Base-by-base conservation (phyloP, 2,797 vertebrate species). In the Muraenolepis orangiensis region DNA sequence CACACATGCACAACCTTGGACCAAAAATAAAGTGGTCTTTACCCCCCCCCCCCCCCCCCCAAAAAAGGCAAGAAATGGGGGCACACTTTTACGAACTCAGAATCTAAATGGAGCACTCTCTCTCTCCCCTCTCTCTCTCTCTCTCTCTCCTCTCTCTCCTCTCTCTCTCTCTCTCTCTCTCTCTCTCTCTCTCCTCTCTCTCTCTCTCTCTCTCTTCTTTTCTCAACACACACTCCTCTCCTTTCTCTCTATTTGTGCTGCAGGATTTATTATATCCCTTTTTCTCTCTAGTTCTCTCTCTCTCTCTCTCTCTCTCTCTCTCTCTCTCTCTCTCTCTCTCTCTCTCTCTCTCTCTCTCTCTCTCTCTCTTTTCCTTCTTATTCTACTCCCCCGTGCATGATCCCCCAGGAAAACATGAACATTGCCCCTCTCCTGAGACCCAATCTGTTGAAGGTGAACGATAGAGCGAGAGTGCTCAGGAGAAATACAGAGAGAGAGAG, bases 1-100 rank as follows among this genome's bases (percentile, higher is more conserved):
- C 57, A 40, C 69, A 73, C 67, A 73, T 64, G 38, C 77, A 66
- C 57, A 18, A 18, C 42, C 20, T 51, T 51, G 42, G 42, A 51
- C 42, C 42, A 51, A 51, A 51, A 46, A 46, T 51, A 51, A 51
- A 51, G 42, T 51, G 4, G 42, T 51, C 42, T 51, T 46, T 51
- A 51, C 42, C 42, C 42, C 42, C 42, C 42, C 42, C 13, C 13
- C 18, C 14, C 14, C 32, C 32, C 32, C 32, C 32, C 3, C 14
- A 51, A n/a, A n/a, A n/a, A n/a, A 51, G 42, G 20, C 42, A 16
- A 16, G 42, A 6, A 51, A 51, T 18, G 42, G 42, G 42, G 42
- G 16, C 42, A 51, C 6, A 5, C 42, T 51, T 51, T 46, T 51
- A 51, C 42, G 18, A 14, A 51, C 42, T 51, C 42, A 20, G 42